Evolutionary conservation across 2,113 vertebrate genomes (phyloP).

Genomic region (Etia nguti): DNA sequence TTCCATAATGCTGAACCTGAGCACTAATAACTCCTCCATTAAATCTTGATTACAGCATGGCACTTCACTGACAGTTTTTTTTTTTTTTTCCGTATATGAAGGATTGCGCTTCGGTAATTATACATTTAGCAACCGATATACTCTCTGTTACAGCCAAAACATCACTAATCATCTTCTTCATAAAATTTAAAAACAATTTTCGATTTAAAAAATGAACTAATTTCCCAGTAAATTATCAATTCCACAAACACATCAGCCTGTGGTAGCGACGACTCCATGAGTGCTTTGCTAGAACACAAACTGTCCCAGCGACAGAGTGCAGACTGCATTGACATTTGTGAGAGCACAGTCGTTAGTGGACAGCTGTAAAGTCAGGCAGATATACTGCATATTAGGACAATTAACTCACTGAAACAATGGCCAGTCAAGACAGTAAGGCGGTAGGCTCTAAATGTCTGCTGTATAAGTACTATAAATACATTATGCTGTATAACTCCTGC

Average conservation of each 20-base stretch:
- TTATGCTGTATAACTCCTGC: neutral
- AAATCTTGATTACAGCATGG: neutral
- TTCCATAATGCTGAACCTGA: neutral
- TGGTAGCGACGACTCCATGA: neutral
- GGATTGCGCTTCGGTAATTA: neutral
- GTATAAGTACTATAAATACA: neutral
- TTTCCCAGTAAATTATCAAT: neutral
- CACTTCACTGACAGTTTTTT: neutral
- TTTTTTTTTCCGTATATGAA: neutral
- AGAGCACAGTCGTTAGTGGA: slow-evolving; percentile 39
- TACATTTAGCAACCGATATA: neutral
- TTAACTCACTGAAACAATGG: neutral
- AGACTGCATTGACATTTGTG: slow-evolving; percentile 36
- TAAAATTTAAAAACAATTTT: neutral
- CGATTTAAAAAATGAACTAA: neutral
- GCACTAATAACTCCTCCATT: neutral
- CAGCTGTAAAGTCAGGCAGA: slow-evolving; percentile 39
- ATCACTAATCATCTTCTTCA: neutral
- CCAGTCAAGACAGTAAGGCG: neutral
- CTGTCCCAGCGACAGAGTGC: slow-evolving; percentile 14
- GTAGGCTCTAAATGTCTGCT: neutral
- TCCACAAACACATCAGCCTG: neutral
- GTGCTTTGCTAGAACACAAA: neutral
- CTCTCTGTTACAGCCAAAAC: neutral
- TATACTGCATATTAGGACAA: slow-evolving; percentile 15